Conservation (phyloP, 2,113 vertebrate genomes). For the Zosterops japonicus region DNA sequence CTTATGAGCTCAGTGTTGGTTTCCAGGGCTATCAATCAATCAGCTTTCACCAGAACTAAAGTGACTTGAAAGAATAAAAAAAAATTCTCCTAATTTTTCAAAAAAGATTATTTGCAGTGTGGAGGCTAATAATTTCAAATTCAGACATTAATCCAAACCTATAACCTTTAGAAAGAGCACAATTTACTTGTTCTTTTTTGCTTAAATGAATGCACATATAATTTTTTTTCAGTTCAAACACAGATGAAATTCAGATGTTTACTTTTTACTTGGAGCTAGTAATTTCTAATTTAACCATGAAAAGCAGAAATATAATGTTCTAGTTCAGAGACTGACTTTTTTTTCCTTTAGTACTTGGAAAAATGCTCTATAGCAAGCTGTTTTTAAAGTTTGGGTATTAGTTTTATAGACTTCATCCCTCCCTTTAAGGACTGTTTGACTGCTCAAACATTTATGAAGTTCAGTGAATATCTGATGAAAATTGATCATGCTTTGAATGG, state of each 20-base stretch:
- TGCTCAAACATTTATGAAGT: neutral
- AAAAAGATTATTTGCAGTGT: constrained; percentile 23
- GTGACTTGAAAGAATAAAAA: constrained; percentile 29
- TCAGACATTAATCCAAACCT: constrained; percentile 25
- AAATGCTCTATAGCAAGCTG: neutral
- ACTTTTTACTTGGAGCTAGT: constrained; percentile 10
- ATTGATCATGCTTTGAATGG: neutral
- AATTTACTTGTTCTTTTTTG: neutral
- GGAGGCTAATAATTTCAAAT: constrained; percentile 11
- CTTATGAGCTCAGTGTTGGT: neutral
- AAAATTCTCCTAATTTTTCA: constrained; percentile 16
- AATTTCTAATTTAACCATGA: constrained; percentile 33
- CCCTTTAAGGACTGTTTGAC: neutral
- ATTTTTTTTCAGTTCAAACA: neutral
- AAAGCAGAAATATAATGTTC: constrained; percentile 49
- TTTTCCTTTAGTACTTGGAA: neutral
- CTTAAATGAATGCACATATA: neutral
- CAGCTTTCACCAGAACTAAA: constrained; percentile 27
- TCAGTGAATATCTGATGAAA: neutral
- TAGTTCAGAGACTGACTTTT: neutral
- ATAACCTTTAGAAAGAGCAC: constrained; percentile 9
- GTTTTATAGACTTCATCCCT: neutral
- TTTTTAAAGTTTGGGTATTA: neutral
- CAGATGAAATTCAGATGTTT: constrained; percentile 51
- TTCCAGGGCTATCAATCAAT: constrained; percentile 17